Evolutionary conservation across 2,797 vertebrate species (phyloP), one percentile per base, ranked within the genome.

Genomic region (Galaxias olidus): DNA sequence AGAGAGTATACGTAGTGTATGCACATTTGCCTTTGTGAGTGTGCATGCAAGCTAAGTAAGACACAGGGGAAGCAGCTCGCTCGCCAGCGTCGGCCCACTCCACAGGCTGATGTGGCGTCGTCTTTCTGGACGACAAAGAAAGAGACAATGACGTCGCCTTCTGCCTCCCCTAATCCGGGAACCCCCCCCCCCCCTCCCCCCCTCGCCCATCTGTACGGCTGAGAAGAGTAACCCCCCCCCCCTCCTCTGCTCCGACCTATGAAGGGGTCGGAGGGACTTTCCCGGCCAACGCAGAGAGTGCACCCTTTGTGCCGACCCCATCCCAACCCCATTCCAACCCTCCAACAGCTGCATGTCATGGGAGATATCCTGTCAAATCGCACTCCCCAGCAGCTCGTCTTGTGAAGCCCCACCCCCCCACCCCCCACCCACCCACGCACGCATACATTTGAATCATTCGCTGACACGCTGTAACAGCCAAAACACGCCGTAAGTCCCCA

Each of bases 91-190:
- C 56, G 53, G 44, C 12, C 42, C 18, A 45, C 50, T 6, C 1
- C 10, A 45, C 30, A 17, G 30, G 63, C 49, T 61, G 13, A 53
- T 30, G 40, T 41, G 53, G 59, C 73, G n/a, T n/a, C 67, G 69
- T 56, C 59, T 76, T 68, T 59, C 48, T 6, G 57, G 63, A 75
- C n/a, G n/a, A n/a, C n/a, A n/a, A n/a, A n/a, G n/a, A n/a, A n/a
- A n/a, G n/a, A n/a, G n/a, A n/a, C n/a, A n/a, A n/a, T 5, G 51
- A 42, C 58, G 50, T 42, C 44, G 44, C 52, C 17, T 43, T 53
- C 17, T 43, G 42, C n/a, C 45, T 9, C 55, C 41, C 19, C 19
- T 51, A 57, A 6, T 19, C 9, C 60, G 30, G 47, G 41, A 10
- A 14, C 11, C 58, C 40, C 54, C 43, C 7, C 41, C 43, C 57